Conservation (phyloP, 1,140 invertebrate species). For the Zaprionus nigranus region DNA sequence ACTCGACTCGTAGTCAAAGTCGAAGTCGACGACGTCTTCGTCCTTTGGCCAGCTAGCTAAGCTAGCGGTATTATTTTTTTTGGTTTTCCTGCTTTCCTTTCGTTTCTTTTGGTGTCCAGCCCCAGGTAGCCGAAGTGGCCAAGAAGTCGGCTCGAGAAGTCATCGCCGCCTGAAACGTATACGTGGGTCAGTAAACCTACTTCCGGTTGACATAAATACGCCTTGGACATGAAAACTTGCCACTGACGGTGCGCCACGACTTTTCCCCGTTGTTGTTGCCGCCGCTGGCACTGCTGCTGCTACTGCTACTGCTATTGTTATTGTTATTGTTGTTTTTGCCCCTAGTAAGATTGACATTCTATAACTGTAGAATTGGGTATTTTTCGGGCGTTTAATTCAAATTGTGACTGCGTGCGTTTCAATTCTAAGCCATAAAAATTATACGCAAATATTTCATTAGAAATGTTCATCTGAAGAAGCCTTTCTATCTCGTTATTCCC, state of each 20-base stretch:
- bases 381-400: slow-evolving; percentile 29
- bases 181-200: slow-evolving; percentile 85
- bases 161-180: slow-evolving; percentile 61
- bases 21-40: slow-evolving; percentile 34
- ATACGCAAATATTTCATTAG: background rate
- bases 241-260: slow-evolving; percentile 64
- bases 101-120: slow-evolving; percentile 3
- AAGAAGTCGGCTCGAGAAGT: slow-evolving; percentile 36
- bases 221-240: slow-evolving; percentile 84
- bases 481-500: background rate
- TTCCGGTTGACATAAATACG: slow-evolving; percentile 85
- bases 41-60: slow-evolving; percentile 4
- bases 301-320: slow-evolving; percentile 10
- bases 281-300: background rate
- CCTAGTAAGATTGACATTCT: slow-evolving; percentile 47
- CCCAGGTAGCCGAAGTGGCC: slow-evolving; percentile 30
- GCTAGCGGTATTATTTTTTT: background rate
- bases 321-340: slow-evolving; percentile 17
- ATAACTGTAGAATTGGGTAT: slow-evolving; percentile 43
- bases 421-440: slow-evolving; percentile 10
- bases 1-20: slow-evolving; percentile 3
- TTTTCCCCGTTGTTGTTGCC: slow-evolving; percentile 61
- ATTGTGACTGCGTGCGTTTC: slow-evolving; percentile 16
- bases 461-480: background rate
- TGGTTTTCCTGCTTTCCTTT: background rate